Conservation (phyloP, 37 sponge, comb jelly and placozoan species). For the Amphimedon queenslandica region DNA sequence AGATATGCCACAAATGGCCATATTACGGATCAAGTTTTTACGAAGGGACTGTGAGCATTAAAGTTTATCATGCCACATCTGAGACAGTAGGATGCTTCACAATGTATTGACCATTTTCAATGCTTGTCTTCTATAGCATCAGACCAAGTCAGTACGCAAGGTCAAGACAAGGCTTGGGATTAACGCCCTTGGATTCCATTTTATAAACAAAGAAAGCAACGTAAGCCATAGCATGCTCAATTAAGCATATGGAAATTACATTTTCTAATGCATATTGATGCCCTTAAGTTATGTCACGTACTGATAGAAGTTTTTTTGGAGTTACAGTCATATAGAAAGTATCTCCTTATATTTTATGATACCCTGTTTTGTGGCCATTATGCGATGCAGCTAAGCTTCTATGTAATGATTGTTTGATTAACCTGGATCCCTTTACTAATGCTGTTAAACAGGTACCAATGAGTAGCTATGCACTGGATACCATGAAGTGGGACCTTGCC, state of each 20-base stretch:
- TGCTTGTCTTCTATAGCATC: neutral
- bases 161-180: conserved; percentile 36
- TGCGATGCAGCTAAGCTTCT: no score
- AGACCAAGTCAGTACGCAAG: conserved; percentile 4
- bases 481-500: conserved; percentile 57
- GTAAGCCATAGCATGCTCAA: conserved; percentile 19
- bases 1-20: conserved; percentile 80
- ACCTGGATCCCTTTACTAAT: no score
- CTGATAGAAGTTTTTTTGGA: no score
- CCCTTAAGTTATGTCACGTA: no score
- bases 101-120: neutral
- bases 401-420: no score
- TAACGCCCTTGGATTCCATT: conserved; percentile 48
- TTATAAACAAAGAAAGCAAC: conserved; percentile 34
- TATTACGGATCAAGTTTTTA: conserved; percentile 77
- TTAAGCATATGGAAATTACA: no score
- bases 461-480: conserved; percentile 18
- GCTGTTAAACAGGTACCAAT: conserved; percentile 42
- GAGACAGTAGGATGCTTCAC: conserved; percentile 3
- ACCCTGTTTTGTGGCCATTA: no score
- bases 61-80: conserved; percentile 7
- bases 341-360: no score
- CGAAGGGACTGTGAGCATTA: conserved; percentile 11
- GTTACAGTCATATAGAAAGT: no score
- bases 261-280: no score